Percentiles rank a stretch among this genome's conserved stretches.
These are phyloP conservation scores for Colius striatus DNA, from an alignment of 2,113 vertebrate species.

Conservation along the genomic window DNA sequence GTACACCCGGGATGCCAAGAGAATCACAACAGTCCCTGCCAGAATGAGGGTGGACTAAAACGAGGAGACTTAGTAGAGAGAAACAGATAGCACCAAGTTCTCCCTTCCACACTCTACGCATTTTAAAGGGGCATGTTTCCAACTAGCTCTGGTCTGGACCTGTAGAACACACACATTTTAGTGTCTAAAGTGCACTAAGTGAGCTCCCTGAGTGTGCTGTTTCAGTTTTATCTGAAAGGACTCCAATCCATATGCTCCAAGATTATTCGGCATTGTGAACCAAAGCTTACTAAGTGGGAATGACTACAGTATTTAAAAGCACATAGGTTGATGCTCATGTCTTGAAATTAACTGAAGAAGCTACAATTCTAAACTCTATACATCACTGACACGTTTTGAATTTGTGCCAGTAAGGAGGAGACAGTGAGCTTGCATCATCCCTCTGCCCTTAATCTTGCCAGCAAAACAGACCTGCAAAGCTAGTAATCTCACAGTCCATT, in stretches of 20 bases:
- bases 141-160: neutral
- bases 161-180: neutral
- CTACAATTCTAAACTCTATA: neutral
- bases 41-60: neutral
- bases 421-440: neutral
- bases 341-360: neutral
- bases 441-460: neutral
- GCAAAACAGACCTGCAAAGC: neutral
- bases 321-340: neutral
- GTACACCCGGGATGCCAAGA: neutral
- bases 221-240: neutral
- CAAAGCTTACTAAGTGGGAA: neutral
- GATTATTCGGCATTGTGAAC: neutral
- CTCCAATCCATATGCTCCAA: neutral
- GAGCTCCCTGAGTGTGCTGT: neutral
- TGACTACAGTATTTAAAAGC: neutral
- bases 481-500: neutral
- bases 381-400: neutral
- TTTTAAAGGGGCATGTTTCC: neutral
- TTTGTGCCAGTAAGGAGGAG: neutral
- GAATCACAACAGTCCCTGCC: neutral
- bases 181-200: neutral
- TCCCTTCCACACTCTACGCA: neutral
- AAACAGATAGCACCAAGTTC: neutral
- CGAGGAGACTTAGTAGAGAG: neutral